phyloP scores from a whole-genome alignment of 1,140 invertebrate genomes.

The Leptoteleia sp. region DNA sequence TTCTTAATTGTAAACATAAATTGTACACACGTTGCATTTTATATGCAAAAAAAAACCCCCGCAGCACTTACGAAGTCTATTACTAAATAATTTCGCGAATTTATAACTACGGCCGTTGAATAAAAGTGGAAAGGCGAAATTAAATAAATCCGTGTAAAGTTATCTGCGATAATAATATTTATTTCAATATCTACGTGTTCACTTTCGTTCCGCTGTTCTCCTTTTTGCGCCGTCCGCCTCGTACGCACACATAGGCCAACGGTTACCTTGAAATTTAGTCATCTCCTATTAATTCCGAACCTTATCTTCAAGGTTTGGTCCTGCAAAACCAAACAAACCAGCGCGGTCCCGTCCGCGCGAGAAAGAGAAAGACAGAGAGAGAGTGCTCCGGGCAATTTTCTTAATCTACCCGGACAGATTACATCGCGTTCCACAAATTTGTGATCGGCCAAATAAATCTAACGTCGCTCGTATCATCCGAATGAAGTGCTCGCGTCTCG shows the following conservation, averaged over 20 bases:
- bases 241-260: not conserved
- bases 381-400: slow-evolving; percentile 49
- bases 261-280: slow-evolving; percentile 32
- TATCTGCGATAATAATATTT: not conserved
- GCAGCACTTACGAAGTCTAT: too few relatives aligned
- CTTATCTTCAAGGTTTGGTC: slow-evolving; percentile 38
- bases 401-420: slow-evolving; percentile 54
- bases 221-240: not conserved
- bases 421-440: slow-evolving; percentile 63
- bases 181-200: slow-evolving; percentile 8
- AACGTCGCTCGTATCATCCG: slow-evolving; percentile 35
- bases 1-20: too few relatives aligned
- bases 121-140: not conserved
- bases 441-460: slow-evolving; percentile 57
- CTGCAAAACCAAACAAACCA: slow-evolving; percentile 36
- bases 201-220: not conserved
- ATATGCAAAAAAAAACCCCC: too few relatives aligned
- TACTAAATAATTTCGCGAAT: too few relatives aligned
- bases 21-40: too few relatives aligned
- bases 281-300: slow-evolving; percentile 32
- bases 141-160: not conserved
- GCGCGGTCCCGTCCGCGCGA: slow-evolving; percentile 5
- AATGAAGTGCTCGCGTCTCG: slow-evolving; percentile 32
- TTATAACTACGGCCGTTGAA: too few relatives aligned
- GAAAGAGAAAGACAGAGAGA: too few relatives aligned